Evolutionary conservation across 92 coral and sea anemone genomes (phyloP), one percentile per base, ranked within the genome.

Genomic region (Paragorgia papillata): DNA sequence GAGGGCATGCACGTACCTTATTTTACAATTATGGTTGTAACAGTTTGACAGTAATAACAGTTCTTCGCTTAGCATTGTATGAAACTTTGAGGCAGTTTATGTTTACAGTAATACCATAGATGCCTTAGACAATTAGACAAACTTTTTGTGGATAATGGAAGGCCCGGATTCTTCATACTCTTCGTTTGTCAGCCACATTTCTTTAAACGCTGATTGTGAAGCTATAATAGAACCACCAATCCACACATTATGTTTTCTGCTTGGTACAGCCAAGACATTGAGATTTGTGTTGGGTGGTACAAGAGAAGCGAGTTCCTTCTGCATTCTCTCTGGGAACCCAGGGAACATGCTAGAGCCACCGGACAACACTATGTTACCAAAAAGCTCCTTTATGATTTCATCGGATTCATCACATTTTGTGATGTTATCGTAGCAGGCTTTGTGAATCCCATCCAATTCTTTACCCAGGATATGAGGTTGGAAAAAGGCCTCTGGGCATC

Each of bases 111-210:
- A 6, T 46, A 15, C 2, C 15, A n/a, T n/a, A n/a, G n/a, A n/a
- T n/a, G n/a, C n/a, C n/a, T n/a, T n/a, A n/a, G n/a, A n/a, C n/a
- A n/a, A n/a, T 46, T 33, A 71, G 57, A 71, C 57, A 55, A 49
- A 71, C 39, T 71, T 71, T 54, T 71, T 71, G 81, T 92, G 97
- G 54, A 92, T 89, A 82, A 88, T 90, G 10, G 96, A 96, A 18
- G 97, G 97, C 18, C 97, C 97, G 78, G 90, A 88, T 74, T 92
- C 97, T 55, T 92, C 96, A 67, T 92, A 92, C 24, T 90, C 97
- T 34, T 92, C 96, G 77, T 88, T 90, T 81, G 92, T 85, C 82
- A 92, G 84, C 97, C 97, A 92, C 97, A 92, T 92, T 69, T 92
- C 91, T 76, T 92, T 92, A 87, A 92, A 92, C 62, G 93, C 91